Evolutionary conservation across 2,888 invertebrate species (phyloP), one percentile per base, ranked within the genome.

Genomic region (Rhaphigaster nebulosa): DNA sequence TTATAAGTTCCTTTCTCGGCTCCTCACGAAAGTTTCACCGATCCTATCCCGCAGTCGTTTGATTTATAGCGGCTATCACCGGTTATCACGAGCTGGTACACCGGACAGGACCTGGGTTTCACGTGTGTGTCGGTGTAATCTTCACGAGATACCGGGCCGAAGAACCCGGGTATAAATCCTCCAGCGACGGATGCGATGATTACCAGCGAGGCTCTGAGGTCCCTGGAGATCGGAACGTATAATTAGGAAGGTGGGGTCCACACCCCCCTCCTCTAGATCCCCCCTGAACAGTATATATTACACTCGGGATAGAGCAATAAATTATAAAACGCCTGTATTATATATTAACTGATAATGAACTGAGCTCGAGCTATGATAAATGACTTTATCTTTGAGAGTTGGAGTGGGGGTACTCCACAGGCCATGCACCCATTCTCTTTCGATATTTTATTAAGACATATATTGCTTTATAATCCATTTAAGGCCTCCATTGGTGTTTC

Each of bases 311-410:
- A 91, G 91, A 89, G 90, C 91, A 29, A 91, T 91, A 91, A 91
- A 91, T 91, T 91, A 91, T 91, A 91, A 91, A 91, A 91, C 91
- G 91, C 91, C 90, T 91, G 90, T 91, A 91, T 91, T 91, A 91
- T 91, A 91, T 91, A 91, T 91, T 91, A 91, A 91, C 91, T 91
- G 91, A 91, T 91, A 91, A 91, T 91, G 91, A 91, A 91, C 91
- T 91, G 90, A 91, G 91, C 87, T 76, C 90, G 34, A 84, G 89
- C 88, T 91, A 90, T 91, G 91, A 90, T 91, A 87, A 91, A 91
- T 91, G 91, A 91, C 91, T 91, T 91, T 91, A 91, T 91, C 91
- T 90, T 41, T n/a, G 60, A 50, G 60, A n/a, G 50, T 50, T 41
- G 89, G 29, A 60, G 89, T 45, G 65, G 60, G 76, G 76, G 54